phyloP scores from a whole-genome alignment of 2,113 vertebrate species.

The Phocoena phocoena region DNA sequence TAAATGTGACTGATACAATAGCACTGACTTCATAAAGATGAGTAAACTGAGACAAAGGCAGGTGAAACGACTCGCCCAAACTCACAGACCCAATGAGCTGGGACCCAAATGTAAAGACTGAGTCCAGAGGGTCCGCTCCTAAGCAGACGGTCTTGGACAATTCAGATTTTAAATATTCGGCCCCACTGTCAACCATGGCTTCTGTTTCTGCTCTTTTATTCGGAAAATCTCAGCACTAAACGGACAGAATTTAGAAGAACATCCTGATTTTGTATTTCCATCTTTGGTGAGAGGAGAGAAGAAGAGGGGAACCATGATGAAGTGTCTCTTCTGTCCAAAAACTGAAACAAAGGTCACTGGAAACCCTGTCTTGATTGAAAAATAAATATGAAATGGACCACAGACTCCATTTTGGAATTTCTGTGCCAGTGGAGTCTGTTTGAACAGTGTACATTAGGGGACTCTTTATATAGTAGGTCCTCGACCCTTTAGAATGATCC shows the following conservation, averaged over 20 bases:
- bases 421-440: background rate
- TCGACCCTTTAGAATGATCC: constrained; percentile 45
- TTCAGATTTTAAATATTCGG: background rate
- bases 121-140: accelerated
- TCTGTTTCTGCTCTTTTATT: background rate
- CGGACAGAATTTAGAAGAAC: background rate
- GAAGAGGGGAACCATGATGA: background rate
- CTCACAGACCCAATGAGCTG: background rate
- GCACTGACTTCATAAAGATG: accelerated
- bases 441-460: background rate
- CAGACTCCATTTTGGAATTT: constrained; percentile 13
- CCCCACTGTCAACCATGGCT: background rate
- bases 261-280: background rate
- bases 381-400: constrained; percentile 13
- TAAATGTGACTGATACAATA: background rate
- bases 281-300: background rate
- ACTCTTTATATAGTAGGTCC: constrained; percentile 53
- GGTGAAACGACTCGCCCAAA: no score
- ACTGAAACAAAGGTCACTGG: background rate
- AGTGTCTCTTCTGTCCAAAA: background rate
- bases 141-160: background rate
- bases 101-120: no score
- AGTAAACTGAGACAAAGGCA: background rate
- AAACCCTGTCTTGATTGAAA: background rate
- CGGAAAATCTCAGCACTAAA: background rate